Evolutionary conservation across 92 coral and sea anemone genomes (phyloP), one percentile per base, ranked within the genome.

Genomic region (Zoanthus gigantus): DNA sequence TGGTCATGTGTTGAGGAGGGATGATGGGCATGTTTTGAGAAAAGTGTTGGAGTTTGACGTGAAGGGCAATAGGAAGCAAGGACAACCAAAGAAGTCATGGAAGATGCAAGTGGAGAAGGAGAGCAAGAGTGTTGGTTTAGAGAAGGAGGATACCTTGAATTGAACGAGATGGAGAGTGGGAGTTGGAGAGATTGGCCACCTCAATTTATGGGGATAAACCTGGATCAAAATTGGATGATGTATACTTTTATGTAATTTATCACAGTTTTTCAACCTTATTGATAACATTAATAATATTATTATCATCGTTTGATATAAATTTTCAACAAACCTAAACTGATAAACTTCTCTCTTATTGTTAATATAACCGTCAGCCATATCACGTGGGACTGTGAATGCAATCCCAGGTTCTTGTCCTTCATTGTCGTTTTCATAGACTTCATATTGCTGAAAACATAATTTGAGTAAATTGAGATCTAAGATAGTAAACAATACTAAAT

Each of bases 331-430:
- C 99, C 94, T 95, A 84, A 97, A 97, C 79, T 94, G 94, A 68
- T 97, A 97, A 9, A 92, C 90, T 84, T 97, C 99, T 88, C 90
- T 92, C 79, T 97, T 97, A 91, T 97, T 97, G 93, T 97, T 97
- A 71, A 97, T 97, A 81, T 94, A 97, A 69, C 98, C 99, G 77
- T 92, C 96, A 54, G 99, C 98, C 61, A 95, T 86, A 68, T 97
- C 98, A 85, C 94, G 96, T 15, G 99, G 99, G 15, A 97, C 93
- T 23, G 93, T 90, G 83, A 95, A 92, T 12, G 95, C 94, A 11
- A 97, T 79, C 56, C 88, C 83, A 1, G 97, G 71, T 15, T 56
- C 87, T 47, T 90, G 94, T 6, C 54, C 32, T 63, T 63, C 29
- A 28, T 76, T 80, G 23, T 94, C 97, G 34, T 88, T 97, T 52